phyloP scores from a whole-genome alignment of 2,797 vertebrate genomes.

The Pogonophryne albipinna region DNA sequence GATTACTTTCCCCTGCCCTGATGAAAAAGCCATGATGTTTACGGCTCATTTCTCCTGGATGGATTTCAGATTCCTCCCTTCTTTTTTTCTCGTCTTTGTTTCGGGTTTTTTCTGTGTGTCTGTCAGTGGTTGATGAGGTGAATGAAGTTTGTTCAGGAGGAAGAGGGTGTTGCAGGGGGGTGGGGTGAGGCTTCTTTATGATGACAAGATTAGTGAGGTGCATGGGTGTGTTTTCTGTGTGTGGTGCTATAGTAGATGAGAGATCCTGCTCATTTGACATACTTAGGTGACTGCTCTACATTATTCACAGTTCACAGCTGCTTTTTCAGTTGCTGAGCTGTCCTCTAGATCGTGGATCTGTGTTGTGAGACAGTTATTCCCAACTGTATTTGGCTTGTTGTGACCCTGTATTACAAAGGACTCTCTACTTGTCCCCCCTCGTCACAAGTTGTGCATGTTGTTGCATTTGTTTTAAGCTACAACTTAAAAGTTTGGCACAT shows the following conservation, averaged over 20 bases:
- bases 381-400: slow-evolving; percentile 1
- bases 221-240: slow-evolving; percentile 31
- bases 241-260: slow-evolving; percentile 51
- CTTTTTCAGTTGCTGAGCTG: slow-evolving; percentile 55
- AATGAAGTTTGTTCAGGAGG: slow-evolving; percentile 44
- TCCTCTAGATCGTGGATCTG: slow-evolving; percentile 50
- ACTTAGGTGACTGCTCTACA: slow-evolving; percentile 55
- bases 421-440: background rate
- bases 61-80: slow-evolving; percentile 68
- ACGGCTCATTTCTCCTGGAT: slow-evolving; percentile 80
- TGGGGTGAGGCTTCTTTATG: slow-evolving; percentile 32
- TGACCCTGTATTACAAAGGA: background rate
- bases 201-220: slow-evolving; percentile 67
- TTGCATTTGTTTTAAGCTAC: background rate
- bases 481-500: background rate
- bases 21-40: slow-evolving; percentile 72
- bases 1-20: slow-evolving; percentile 54
- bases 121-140: slow-evolving; percentile 67
- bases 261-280: slow-evolving; percentile 53
- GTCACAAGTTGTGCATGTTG: background rate
- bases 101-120: slow-evolving; percentile 11
- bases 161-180: slow-evolving; percentile 20
- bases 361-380: slow-evolving; percentile 24
- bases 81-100: slow-evolving; percentile 39
- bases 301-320: slow-evolving; percentile 65